Evolutionary conservation across 2,888 invertebrate species (phyloP).

Genomic region (Melieria crassipennis): DNA sequence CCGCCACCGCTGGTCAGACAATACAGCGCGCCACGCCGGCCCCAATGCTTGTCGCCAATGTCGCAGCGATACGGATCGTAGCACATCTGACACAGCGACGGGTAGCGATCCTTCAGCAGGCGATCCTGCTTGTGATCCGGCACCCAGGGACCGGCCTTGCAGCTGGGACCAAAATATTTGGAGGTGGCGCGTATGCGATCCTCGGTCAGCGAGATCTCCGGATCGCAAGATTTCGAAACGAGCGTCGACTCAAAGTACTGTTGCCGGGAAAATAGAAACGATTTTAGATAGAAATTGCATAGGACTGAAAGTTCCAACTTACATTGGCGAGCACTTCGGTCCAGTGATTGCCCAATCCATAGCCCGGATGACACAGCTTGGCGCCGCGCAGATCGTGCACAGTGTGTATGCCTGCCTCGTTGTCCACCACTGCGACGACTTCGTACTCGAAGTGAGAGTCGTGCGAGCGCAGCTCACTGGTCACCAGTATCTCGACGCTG

Average conservation of each 20-base stretch:
- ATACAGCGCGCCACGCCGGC: slow-evolving; percentile 80
- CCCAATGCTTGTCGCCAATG: slow-evolving; percentile 81
- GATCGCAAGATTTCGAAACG: slow-evolving; percentile 77
- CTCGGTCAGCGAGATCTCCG: slow-evolving; percentile 75
- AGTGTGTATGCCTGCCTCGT: slow-evolving; percentile 70
- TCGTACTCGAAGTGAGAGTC: slow-evolving; percentile 70
- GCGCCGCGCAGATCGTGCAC: slow-evolving; percentile 74
- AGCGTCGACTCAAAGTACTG: slow-evolving; percentile 80
- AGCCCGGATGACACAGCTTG: slow-evolving; percentile 85
- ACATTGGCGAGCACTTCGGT: slow-evolving; percentile 81
- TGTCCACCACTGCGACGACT: slow-evolving; percentile 74
- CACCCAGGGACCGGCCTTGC: slow-evolving; percentile 88
- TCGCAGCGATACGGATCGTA: slow-evolving; percentile 72
- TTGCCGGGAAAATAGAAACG: slow-evolving; percentile 26
- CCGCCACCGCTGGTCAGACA: slow-evolving; percentile 83
- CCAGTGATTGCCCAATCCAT: slow-evolving; percentile 77
- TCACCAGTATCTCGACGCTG: slow-evolving; percentile 74
- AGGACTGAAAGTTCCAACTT: slow-evolving; percentile 51
- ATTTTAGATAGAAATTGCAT: background rate
- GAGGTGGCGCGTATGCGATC: slow-evolving; percentile 80
- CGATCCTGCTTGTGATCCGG: slow-evolving; percentile 72
- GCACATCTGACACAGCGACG: slow-evolving; percentile 79
- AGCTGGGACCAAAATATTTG: slow-evolving; percentile 80
- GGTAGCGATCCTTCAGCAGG: slow-evolving; percentile 74
- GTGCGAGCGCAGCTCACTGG: slow-evolving; percentile 73